A percentile compares a stretch with the other conserved stretches of the same genome.
phyloP scores from a whole-genome alignment of 1,140 invertebrate genomes.

The Ylistrum balloti region DNA sequence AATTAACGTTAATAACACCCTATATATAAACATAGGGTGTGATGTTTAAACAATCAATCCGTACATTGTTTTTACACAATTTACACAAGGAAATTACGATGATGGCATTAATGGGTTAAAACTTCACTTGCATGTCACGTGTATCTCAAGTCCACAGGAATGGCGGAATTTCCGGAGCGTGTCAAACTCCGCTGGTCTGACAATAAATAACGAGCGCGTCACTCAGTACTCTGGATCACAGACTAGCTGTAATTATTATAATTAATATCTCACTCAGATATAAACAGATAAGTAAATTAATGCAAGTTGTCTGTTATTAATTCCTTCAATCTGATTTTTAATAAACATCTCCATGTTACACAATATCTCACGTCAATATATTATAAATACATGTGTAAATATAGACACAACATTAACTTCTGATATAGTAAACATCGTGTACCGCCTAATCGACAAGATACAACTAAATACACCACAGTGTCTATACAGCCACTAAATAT shows the following conservation, averaged over 20 bases:
- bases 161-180: conserved; percentile 14
- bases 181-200: neutral
- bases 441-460: no score
- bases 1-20: no score
- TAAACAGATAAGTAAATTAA: neutral
- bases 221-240: neutral
- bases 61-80: neutral
- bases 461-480: no score
- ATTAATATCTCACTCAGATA: neutral
- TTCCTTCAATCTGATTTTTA: no score
- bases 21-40: neutral
- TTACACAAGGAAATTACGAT: neutral
- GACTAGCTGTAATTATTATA: neutral
- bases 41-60: neutral
- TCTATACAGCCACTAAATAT: no score
- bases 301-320: neutral
- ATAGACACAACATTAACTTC: no score
- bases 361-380: no score
- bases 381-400: no score
- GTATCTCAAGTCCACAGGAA: neutral
- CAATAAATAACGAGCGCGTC: neutral
- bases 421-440: no score
- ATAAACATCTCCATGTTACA: no score
- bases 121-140: neutral
- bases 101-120: conserved; percentile 16